A percentile compares a stretch with the other conserved stretches of the same genome.
phyloP scores from a whole-genome alignment of 64 coral and sea anemone genomes.

The Catalaphyllia jardinei region DNA sequence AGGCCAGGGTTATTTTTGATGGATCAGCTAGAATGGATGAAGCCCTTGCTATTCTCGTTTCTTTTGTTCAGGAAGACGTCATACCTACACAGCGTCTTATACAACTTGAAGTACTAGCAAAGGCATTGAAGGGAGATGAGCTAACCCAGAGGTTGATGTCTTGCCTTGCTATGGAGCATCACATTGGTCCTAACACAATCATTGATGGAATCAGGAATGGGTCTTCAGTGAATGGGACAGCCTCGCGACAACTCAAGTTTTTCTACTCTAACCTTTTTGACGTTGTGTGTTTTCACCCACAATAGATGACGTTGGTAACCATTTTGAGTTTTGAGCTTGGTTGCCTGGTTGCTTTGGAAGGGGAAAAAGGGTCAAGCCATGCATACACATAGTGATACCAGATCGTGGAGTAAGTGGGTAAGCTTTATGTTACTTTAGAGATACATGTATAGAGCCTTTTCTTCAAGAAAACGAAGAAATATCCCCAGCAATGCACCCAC shows the following conservation, averaged over 20 bases:
- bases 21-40: slow-evolving; percentile 58
- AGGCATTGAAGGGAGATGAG: slow-evolving; percentile 45
- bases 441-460: slow-evolving; percentile 12
- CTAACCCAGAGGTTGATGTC: slow-evolving; percentile 54
- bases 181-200: slow-evolving; percentile 6
- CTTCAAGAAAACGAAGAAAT: slow-evolving; percentile 14
- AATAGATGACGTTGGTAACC: slow-evolving; percentile 41
- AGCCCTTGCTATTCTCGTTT: slow-evolving; percentile 61
- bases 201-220: slow-evolving; percentile 36
- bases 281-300: slow-evolving; percentile 33
- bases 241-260: slow-evolving; percentile 29
- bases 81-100: slow-evolving; percentile 40
- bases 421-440: slow-evolving; percentile 24
- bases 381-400: slow-evolving; percentile 31
- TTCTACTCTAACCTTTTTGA: slow-evolving; percentile 44
- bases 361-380: slow-evolving; percentile 32
- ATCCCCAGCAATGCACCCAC: slow-evolving; percentile 39
- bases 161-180: slow-evolving; percentile 4
- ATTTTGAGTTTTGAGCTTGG: slow-evolving; percentile 41
- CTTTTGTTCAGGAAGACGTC: slow-evolving; percentile 64
- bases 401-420: background rate
- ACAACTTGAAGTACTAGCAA: slow-evolving; percentile 27
- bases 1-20: slow-evolving; percentile 59
- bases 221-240: slow-evolving; percentile 31
- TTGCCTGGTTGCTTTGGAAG: slow-evolving; percentile 37